Base-by-base conservation (phyloP, 2,113 vertebrate species). In the Rhinoderma darwinii region DNA sequence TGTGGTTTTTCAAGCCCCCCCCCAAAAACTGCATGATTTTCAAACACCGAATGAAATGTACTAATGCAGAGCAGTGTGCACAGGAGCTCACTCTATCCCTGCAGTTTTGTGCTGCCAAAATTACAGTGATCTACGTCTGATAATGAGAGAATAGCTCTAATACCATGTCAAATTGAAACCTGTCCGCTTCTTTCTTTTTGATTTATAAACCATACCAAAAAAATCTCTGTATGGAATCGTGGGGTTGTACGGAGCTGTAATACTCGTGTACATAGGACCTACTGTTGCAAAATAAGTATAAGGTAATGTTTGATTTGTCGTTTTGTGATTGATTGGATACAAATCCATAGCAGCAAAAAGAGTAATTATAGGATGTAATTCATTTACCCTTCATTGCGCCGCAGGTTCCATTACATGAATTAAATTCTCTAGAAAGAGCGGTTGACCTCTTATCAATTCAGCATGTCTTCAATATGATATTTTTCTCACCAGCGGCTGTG, bases 311-410 rank as follows among this genome's bases (percentile, higher is more conserved):
- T 50, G 44, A 22, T 22, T 54, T 54, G 18, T 54, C 32, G 9
- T 20, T 35, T 78, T 35, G 30, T 54, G 76, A 78, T 78, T 78
- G 47, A 78, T 78, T 54, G 30, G 47, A 54, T 54, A 22, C n/a
- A 54, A 78, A 78, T 78, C 47, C 47, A 78, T 78, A 63, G 79
- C 59, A 63, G 41, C 22, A 66, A 82, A 44, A 41, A 30, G 39
- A 63, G 79, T 82, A 66, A 63, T 82, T 66, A 81, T 82, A 82
- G 56, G 7, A 66, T 82, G 39, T 82, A 82, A 82, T 82, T 82
- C 54, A 82, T 66, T 82, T 82, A 82, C 56, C 79, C 79, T 74
- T 74, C 68, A 74, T 27, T 84, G 50, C 41, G 27, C 47, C 35
- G 20, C 30, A 68, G 80, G 30, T 82, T 82, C 80, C 59, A 82